These are phyloP conservation scores for Dione vanillae DNA, from an alignment of 2,888 invertebrate species.

Conservation along the genomic window DNA sequence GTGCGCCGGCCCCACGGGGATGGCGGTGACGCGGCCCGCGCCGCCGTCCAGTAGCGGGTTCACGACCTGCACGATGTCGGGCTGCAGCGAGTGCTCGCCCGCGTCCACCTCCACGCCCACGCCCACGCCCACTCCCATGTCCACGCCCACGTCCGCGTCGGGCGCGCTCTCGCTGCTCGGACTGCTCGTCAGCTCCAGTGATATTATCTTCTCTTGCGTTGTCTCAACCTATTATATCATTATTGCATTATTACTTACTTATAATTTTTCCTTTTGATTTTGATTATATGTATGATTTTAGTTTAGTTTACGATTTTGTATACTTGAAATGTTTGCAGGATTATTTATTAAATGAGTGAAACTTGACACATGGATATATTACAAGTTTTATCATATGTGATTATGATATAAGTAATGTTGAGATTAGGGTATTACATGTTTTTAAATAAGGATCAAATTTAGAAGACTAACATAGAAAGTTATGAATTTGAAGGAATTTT, in stretches of 20 bases:
- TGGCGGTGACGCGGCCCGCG: conserved; percentile 76
- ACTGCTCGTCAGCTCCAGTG: conserved; percentile 91
- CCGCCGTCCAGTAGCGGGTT: conserved; percentile 79
- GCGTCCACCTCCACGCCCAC: conserved; percentile 69
- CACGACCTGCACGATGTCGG: conserved; percentile 82
- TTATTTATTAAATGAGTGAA: neutral
- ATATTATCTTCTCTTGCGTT: conserved; percentile 95
- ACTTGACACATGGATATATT: neutral
- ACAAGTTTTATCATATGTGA: neutral
- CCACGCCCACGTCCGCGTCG: conserved; percentile 58
- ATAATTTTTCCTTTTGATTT: neutral
- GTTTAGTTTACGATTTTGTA: neutral
- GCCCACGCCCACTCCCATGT: conserved; percentile 47
- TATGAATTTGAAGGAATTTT: neutral
- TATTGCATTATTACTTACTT: neutral
- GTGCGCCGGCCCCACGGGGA: conserved; percentile 76
- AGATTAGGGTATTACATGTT: neutral
- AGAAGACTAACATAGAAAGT: neutral
- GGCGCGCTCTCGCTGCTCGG: conserved; percentile 85
- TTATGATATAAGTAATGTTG: neutral
- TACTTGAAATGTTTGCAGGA: neutral
- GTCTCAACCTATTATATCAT: conserved; percentile 90
- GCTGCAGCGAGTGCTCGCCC: conserved; percentile 82
- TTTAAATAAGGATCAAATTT: neutral
- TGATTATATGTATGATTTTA: neutral